Percentiles rank a stretch among this genome's conserved stretches.
phyloP scores from a whole-genome alignment of 2,113 vertebrate species.

The Empidonax alnorum region DNA sequence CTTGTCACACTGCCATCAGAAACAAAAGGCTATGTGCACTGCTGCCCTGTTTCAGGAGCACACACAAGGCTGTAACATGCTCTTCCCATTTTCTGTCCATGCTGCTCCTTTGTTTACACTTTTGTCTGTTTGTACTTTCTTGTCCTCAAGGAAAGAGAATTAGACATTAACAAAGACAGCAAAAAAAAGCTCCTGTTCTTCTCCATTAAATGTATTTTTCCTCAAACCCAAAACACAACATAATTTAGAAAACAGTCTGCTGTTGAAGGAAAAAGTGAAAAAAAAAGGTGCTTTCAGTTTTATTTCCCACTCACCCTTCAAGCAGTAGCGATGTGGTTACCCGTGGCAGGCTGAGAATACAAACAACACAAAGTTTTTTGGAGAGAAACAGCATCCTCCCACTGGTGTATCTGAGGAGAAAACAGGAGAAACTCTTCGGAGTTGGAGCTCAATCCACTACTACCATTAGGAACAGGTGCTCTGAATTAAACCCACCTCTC shows the following conservation, averaged over 20 bases:
- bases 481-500: neutral
- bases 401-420: accelerated
- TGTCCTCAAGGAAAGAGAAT: neutral
- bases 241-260: neutral
- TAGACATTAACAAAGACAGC: neutral
- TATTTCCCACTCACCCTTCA: neutral
- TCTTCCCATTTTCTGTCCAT: neutral
- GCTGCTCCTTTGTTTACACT: neutral
- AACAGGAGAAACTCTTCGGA: neutral
- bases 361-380: neutral
- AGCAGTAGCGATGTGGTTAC: accelerated
- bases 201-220: neutral
- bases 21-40: neutral
- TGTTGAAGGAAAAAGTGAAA: neutral
- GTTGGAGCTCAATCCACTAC: neutral
- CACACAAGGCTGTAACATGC: neutral
- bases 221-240: neutral
- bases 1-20: neutral
- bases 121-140: neutral
- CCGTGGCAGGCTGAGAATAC: neutral
- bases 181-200: neutral
- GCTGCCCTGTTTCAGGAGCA: neutral
- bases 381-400: neutral
- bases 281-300: neutral
- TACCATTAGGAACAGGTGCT: neutral